Evolutionary conservation across 2,797 vertebrate genomes (phyloP).

Genomic region (Gallinago solitaria): DNA sequence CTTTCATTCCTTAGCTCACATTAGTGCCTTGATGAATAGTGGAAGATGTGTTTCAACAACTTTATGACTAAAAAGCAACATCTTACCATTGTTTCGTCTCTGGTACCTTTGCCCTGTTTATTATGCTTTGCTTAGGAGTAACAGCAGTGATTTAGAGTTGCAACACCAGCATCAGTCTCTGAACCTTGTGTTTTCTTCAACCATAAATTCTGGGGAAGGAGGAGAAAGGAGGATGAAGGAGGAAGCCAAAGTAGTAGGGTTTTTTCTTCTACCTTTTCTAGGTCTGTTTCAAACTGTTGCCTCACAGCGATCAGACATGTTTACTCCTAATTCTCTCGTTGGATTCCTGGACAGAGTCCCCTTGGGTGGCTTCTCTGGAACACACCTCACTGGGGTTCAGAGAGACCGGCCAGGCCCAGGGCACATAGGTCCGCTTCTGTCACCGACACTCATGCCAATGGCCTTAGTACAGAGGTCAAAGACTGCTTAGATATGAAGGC

Average conservation of each 20-base stretch:
- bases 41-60: not conserved
- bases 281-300: not conserved
- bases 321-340: rapidly evolving
- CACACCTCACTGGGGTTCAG: not conserved
- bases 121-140: not conserved
- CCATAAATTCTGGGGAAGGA: not conserved
- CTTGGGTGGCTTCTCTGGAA: not conserved
- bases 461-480: conserved; percentile 58
- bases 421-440: not conserved
- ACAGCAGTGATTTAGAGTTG: not conserved
- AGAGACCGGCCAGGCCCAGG: rapidly evolving
- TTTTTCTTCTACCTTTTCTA: not conserved
- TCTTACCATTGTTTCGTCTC: not conserved
- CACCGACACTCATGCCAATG: rapidly evolving
- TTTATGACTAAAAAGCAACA: conserved; percentile 3
- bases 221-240: not conserved
- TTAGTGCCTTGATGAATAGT: not conserved
- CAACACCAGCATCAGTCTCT: not conserved
- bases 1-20: not conserved
- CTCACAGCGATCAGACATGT: not conserved
- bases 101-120: not conserved
- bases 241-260: not conserved
- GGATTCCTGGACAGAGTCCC: not conserved
- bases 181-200: conserved; percentile 15
- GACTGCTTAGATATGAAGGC: conserved; percentile 51